These are phyloP conservation scores for Nemopilema nomurai DNA, from an alignment of 30 jellyfish, hydroid and myxozoan genomes.

Conservation along the genomic window DNA sequence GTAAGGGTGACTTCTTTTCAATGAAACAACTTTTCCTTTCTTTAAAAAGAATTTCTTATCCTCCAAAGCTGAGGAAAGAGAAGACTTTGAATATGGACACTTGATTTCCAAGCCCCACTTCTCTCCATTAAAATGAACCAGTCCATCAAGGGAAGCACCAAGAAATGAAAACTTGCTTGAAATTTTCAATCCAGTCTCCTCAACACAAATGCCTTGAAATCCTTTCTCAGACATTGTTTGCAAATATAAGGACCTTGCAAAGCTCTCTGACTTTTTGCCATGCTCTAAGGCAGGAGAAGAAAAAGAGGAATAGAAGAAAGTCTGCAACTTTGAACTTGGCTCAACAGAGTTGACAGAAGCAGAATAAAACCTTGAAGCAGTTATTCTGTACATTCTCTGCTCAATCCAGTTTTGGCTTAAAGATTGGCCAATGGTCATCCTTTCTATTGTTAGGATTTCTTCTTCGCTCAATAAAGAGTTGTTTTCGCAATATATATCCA, in stretches of 20 bases:
- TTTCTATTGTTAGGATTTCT: background rate
- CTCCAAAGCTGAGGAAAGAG: background rate
- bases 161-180: slow-evolving; percentile 2
- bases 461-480: background rate
- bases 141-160: slow-evolving; percentile 33
- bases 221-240: background rate
- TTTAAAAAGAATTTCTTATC: background rate
- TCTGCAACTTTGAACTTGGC: slow-evolving; percentile 5
- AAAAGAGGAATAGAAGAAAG: background rate
- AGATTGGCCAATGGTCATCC: background rate
- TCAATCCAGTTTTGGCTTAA: too few relatives aligned
- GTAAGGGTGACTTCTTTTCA: slow-evolving; percentile 31
- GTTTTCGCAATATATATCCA: background rate
- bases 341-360: slow-evolving; percentile 22
- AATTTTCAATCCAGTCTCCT: background rate
- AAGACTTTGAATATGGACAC: slow-evolving; percentile 23
- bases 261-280: slow-evolving; percentile 20
- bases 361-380: slow-evolving; percentile 19
- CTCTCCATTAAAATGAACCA: slow-evolving; percentile 8
- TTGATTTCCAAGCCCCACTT: slow-evolving; percentile 33
- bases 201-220: background rate
- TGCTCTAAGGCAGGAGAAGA: background rate
- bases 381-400: slow-evolving; percentile 2
- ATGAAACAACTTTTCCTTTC: background rate
- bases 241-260: background rate